Base-by-base conservation (phyloP, 2,888 invertebrate species). In the Magallana nippona region DNA sequence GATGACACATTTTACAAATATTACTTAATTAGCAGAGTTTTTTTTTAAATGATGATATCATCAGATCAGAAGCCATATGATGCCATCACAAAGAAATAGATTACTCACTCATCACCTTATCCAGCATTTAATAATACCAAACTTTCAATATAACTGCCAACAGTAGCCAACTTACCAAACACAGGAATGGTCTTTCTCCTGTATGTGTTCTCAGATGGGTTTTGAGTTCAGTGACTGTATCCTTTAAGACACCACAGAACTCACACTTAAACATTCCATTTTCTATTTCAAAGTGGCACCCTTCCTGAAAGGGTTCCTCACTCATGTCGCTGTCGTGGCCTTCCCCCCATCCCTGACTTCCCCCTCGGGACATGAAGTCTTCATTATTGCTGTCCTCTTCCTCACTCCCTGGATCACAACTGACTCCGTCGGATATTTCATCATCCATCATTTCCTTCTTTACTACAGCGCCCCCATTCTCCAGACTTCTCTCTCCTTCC, bases 121-220 rank as follows among this genome's bases (percentile, higher is more conserved):
- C 44, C 5, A n/a, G n/a, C n/a, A n/a, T n/a, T n/a, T n/a, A n/a
- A n/a, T n/a, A n/a, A n/a, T n/a, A n/a, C n/a, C n/a, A 44, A 44
- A 44, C 44, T 0, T 44, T 44, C 44, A 44, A 44, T 44, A 8
- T 44, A 44, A 8, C 44, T 8, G 8, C 44, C 44, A 44, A 8
- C 44, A 44, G 8, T 10, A 8, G 17, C 13, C 60, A 15, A 84
- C 88, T 83, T 86, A 92, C 92, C 85, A 89, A 85, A 87, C 93
- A 93, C 10, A 87, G 86, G 88, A 93, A 93, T 3, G 93, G 93
- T 19, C 90, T 84, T 84, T 93, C 93, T 32, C 93, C 92, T 0
- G 93, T 93, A 85, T 93, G 93, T 87, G 92, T 92, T 44, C 90
- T 88, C 17, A 93, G 81, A 88, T 93, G 93, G 22, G 93, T 88